Percentiles rank a stretch among this genome's conserved stretches.
Conservation (phyloP, 2,113 vertebrate species). For the Urocitellus parryii region DNA sequence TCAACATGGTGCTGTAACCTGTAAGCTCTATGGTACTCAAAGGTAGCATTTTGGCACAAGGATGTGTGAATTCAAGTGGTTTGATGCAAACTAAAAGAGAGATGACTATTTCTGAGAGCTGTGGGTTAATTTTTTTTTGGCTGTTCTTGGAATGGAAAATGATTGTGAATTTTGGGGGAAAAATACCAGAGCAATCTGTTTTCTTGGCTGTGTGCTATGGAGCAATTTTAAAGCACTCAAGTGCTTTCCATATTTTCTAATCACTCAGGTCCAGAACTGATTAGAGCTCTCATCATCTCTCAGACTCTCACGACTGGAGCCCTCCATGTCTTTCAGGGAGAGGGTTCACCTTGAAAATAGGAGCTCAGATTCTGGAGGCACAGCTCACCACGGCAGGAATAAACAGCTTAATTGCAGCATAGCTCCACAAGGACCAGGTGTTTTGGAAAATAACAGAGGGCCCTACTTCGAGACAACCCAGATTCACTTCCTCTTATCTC, state of each 20-base stretch:
- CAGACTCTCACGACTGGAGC: conserved; percentile 26
- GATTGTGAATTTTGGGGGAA: conserved; percentile 64
- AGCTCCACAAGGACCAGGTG: conserved; percentile 16
- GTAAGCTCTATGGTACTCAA: conserved; percentile 22
- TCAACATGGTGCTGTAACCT: neutral
- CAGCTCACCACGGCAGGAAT: conserved; percentile 55
- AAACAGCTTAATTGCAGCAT: conserved; percentile 60
- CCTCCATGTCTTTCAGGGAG: conserved; percentile 25
- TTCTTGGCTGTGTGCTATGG: conserved; percentile 55
- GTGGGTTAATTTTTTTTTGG: conserved; percentile 61
- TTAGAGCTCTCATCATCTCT: conserved; percentile 30
- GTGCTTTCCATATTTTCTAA: conserved; percentile 43
- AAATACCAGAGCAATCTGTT: conserved; percentile 71
- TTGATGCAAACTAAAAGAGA: conserved; percentile 68
- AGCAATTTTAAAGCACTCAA: conserved; percentile 71
- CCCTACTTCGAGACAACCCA: neutral
- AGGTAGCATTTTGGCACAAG: conserved; percentile 40
- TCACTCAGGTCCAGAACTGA: conserved; percentile 55
- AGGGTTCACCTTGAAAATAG: conserved; percentile 70
- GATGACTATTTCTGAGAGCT: conserved; percentile 65
- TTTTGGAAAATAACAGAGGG: conserved; percentile 67
- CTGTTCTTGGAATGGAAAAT: conserved; percentile 69
- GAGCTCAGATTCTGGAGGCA: conserved; percentile 39
- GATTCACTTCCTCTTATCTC: conserved; percentile 55
- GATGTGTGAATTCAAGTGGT: conserved; percentile 56